A percentile compares a stretch with the other conserved stretches of the same genome.
These are phyloP conservation scores for Scaptomyza parva DNA, from an alignment of 2,888 invertebrate species.

Conservation along the genomic window DNA sequence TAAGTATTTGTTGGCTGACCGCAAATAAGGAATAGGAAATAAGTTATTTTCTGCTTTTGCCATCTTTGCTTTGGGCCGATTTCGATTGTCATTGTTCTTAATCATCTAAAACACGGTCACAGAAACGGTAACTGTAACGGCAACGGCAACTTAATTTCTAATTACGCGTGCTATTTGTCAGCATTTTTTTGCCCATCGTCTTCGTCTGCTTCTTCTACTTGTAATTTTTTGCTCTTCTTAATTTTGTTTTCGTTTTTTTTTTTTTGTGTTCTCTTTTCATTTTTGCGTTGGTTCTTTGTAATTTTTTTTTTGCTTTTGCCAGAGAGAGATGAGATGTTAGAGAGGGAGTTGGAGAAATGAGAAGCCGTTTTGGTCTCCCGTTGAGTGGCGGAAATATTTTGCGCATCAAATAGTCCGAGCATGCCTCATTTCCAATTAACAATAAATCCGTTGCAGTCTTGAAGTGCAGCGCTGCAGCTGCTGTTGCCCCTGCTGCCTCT, in stretches of 20 bases:
- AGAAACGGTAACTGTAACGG: slow-evolving; percentile 58
- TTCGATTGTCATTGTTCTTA: slow-evolving; percentile 69
- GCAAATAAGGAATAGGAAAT: too few species aligned
- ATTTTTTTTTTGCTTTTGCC: slow-evolving; percentile 18
- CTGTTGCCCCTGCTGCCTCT: slow-evolving; percentile 5
- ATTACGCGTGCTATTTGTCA: slow-evolving; percentile 78
- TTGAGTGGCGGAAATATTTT: slow-evolving; percentile 77
- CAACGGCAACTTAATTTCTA: slow-evolving; percentile 74
- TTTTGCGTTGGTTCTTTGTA: neutral
- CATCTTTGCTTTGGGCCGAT: slow-evolving; percentile 24
- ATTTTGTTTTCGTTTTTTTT: too few species aligned
- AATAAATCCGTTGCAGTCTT: slow-evolving; percentile 76
- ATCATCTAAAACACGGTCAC: slow-evolving; percentile 60
- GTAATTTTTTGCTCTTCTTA: neutral
- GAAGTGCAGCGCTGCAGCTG: slow-evolving; percentile 38
- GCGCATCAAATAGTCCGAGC: slow-evolving; percentile 75
- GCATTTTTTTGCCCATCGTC: slow-evolving; percentile 59
- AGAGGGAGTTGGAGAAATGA: slow-evolving; percentile 15
- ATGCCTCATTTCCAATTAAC: slow-evolving; percentile 79
- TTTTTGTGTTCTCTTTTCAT: neutral
- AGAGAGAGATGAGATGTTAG: neutral
- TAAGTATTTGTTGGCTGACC: slow-evolving; percentile 9
- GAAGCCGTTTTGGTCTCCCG: slow-evolving; percentile 45
- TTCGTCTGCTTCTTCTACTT: slow-evolving; percentile 7
- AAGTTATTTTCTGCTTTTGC: too few species aligned